Base-by-base conservation (phyloP, 2,797 vertebrate genomes). In the Epinephelus coioides region DNA sequence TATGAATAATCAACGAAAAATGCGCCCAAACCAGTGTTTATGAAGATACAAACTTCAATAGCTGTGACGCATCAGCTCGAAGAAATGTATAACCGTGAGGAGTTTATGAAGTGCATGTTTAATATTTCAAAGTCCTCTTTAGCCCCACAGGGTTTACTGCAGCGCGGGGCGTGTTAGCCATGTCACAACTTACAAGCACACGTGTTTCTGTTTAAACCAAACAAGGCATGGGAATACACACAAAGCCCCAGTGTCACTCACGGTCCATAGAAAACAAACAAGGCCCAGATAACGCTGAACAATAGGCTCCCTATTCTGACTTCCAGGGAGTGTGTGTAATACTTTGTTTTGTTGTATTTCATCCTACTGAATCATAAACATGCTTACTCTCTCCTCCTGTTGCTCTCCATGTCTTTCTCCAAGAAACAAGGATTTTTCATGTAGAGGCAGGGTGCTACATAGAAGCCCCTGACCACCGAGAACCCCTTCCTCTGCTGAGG, bases 171-270 rank as follows among this genome's bases (percentile, higher is more conserved):
- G 89, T 91, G 89, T 91, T 80, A 69, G 86, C 89, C 84, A 56
- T 89, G 90, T 94, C 90, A 89, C 86, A 90, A 90, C 91, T 85
- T 87, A 88, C 86, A 83, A 88, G 86, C 94, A 91, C 94, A 95
- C 88, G 91, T 94, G 94, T 91, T 95, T 91, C 77, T 88, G 90
- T 78, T 95, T 94, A 95, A 89, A 88, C 25, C 81, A 91, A 91
- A 92, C 85, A 89, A 91, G 85, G 79, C 92, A 89, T 90, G 89
- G 87, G 90, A 93, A 91, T 92, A 91, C 89, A 91, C 86, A 89
- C 82, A 88, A 84, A 90, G 85, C 88, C 63, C 73, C 87, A 79
- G 77, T 88, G 87, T 94, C 92, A 90, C 88, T 93, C 81, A 76
- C 44, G 86, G 87, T 77, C 88, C 91, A 87, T 56, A 79, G 86